phyloP scores from a whole-genome alignment of 92 coral and sea anemone species.

The Plumapathes pennacea region DNA sequence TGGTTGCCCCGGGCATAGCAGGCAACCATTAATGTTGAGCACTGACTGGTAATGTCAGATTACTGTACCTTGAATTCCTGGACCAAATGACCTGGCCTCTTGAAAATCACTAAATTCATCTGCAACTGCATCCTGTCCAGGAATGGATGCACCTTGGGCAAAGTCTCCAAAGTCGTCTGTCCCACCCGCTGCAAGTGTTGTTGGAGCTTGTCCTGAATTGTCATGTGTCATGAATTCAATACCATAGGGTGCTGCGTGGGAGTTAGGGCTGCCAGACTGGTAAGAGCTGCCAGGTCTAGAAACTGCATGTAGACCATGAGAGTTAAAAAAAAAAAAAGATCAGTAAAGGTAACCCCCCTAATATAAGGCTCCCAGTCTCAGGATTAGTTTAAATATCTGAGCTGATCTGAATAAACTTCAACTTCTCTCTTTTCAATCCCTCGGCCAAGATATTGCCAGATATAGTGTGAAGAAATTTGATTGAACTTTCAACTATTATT shows the following conservation, averaged over 20 bases:
- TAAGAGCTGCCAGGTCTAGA: slow-evolving; percentile 66
- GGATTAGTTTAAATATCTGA: too few relatives aligned
- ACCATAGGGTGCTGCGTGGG: slow-evolving; percentile 18
- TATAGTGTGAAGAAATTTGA: background rate
- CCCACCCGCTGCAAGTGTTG: background rate
- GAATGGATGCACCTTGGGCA: slow-evolving; percentile 19
- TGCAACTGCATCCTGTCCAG: slow-evolving; percentile 12
- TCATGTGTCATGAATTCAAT: slow-evolving; percentile 15
- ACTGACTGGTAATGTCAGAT: too few relatives aligned
- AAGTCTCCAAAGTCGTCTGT: slow-evolving; percentile 61
- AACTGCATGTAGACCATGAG: too few relatives aligned
- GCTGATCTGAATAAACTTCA: too few relatives aligned
- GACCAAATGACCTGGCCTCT: slow-evolving; percentile 37
- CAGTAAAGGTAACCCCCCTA: background rate
- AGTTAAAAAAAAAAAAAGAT: background rate
- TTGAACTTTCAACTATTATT: too few relatives aligned
- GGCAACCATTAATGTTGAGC: too few relatives aligned
- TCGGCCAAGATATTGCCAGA: too few relatives aligned
- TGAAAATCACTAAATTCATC: slow-evolving; percentile 63
- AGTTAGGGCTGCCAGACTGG: slow-evolving; percentile 2
- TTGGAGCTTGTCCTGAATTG: slow-evolving; percentile 7
- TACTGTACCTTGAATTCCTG: too few relatives aligned
- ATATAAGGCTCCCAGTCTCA: too few relatives aligned
- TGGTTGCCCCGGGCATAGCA: too few relatives aligned
- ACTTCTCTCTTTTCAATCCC: too few relatives aligned